These are phyloP conservation scores for Cottus gobio DNA, from an alignment of 2,113 vertebrate species.

Conservation along the genomic window DNA sequence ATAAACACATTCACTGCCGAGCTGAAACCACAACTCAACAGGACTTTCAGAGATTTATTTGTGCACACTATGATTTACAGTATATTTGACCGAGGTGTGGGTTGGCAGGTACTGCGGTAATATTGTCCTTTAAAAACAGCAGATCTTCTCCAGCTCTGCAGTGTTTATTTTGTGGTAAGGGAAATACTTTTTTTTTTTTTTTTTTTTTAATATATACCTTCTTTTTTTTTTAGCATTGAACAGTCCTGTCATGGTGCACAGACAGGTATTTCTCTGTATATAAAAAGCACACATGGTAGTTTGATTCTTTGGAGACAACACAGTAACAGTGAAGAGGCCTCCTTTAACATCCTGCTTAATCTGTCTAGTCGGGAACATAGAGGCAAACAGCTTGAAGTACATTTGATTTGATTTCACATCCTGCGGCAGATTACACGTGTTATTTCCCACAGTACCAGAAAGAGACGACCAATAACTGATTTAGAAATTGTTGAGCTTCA, in stretches of 20 bases:
- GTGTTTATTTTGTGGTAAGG: slow-evolving; percentile 7
- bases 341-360: slow-evolving; percentile 1
- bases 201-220: not conserved
- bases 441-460: slow-evolving; percentile 14
- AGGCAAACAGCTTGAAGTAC: not conserved
- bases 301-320: not conserved
- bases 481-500: slow-evolving; percentile 1
- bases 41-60: slow-evolving; percentile 1
- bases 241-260: slow-evolving; percentile 1
- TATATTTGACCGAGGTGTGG: not conserved
- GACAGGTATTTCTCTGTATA: slow-evolving; percentile 3
- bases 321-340: not conserved
- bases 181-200: not conserved
- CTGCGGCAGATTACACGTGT: not conserved
- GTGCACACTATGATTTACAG: slow-evolving; percentile 27
- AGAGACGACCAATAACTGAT: not conserved
- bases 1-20: slow-evolving; percentile 30
- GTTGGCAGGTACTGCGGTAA: slow-evolving; percentile 6
- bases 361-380: not conserved
- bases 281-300: slow-evolving; percentile 42
- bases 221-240: slow-evolving; percentile 27
- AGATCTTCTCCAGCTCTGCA: slow-evolving; percentile 50
- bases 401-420: not conserved
- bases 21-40: not conserved
- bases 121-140: slow-evolving; percentile 43